Conservation (phyloP, 2,888 invertebrate species). For the Agrochola macilenta region DNA sequence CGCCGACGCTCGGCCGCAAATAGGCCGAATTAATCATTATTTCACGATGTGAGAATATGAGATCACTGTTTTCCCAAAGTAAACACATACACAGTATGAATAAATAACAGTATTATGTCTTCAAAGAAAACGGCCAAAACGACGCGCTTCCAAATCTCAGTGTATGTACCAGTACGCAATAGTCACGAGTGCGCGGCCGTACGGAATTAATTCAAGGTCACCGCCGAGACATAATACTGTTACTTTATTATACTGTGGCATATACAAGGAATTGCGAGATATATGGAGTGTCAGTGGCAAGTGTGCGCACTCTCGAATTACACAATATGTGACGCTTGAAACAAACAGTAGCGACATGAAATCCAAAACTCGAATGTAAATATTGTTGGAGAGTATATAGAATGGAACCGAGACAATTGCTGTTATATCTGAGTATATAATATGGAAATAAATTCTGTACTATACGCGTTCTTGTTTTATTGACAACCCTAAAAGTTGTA, state of each 20-base stretch:
- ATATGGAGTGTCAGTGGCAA: slow-evolving; percentile 8
- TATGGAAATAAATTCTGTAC: slow-evolving; percentile 89
- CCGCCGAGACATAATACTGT: too few relatives aligned
- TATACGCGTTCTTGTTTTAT: slow-evolving; percentile 78
- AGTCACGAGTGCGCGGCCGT: too few relatives aligned
- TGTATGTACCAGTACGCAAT: too few relatives aligned
- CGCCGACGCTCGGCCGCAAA: neutral
- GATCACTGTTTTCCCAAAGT: neutral
- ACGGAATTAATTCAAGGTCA: too few relatives aligned
- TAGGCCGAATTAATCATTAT: slow-evolving; percentile 2
- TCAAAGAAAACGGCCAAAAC: too few relatives aligned
- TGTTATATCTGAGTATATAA: slow-evolving; percentile 88
- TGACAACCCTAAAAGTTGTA: slow-evolving; percentile 59
- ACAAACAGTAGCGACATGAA: slow-evolving; percentile 63
- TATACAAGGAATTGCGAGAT: neutral
- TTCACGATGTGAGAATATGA: neutral
- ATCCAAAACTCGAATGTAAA: slow-evolving; percentile 82
- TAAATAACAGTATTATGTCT: too few relatives aligned
- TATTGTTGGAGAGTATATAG: slow-evolving; percentile 82
- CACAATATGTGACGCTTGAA: slow-evolving; percentile 18
- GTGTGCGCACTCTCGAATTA: slow-evolving; percentile 14
- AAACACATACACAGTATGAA: too few relatives aligned
- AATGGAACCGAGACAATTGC: slow-evolving; percentile 79
- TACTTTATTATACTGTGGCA: neutral
- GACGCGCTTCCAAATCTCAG: too few relatives aligned